Evolutionary conservation across 2,888 invertebrate species (phyloP).

Genomic region (Amblyteles armatorius): DNA sequence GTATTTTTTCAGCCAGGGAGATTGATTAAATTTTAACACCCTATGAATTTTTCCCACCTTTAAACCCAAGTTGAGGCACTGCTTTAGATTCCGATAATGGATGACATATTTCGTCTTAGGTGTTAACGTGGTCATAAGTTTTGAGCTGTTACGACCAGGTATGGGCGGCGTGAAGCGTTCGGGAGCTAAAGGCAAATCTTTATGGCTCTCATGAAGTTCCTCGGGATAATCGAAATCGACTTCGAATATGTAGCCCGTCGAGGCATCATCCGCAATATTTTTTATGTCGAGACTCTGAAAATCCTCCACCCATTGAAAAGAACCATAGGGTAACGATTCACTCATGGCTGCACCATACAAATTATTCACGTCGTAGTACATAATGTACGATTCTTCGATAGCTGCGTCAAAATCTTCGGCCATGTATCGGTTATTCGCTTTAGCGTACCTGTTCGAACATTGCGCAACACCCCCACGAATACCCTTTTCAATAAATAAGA

Average conservation of each 20-base stretch:
- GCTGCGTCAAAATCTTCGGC: constrained; percentile 24
- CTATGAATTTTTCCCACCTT: too few relatives aligned
- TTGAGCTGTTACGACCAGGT: too few relatives aligned
- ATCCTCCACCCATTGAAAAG: neutral
- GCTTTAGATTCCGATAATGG: too few relatives aligned
- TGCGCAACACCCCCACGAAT: constrained; percentile 61
- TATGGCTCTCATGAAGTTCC: neutral
- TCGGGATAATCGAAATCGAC: neutral
- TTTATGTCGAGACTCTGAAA: neutral
- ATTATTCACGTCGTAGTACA: constrained; percentile 73
- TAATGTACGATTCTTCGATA: constrained; percentile 72
- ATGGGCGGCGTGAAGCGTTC: too few relatives aligned
- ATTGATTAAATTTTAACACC: too few relatives aligned
- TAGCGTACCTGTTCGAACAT: constrained; percentile 51
- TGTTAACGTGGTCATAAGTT: too few relatives aligned
- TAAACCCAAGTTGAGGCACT: too few relatives aligned
- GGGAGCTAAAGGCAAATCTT: neutral
- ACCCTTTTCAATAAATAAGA: constrained; percentile 54
- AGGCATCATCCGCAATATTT: neutral
- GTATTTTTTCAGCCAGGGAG: too few relatives aligned
- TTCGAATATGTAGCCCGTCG: neutral
- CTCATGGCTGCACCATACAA: neutral
- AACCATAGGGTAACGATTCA: neutral
- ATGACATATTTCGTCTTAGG: too few relatives aligned
- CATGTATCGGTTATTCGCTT: constrained; percentile 61